Conservation (phyloP, 2,797 vertebrate genomes). For the Orientallactaga sibirica region DNA sequence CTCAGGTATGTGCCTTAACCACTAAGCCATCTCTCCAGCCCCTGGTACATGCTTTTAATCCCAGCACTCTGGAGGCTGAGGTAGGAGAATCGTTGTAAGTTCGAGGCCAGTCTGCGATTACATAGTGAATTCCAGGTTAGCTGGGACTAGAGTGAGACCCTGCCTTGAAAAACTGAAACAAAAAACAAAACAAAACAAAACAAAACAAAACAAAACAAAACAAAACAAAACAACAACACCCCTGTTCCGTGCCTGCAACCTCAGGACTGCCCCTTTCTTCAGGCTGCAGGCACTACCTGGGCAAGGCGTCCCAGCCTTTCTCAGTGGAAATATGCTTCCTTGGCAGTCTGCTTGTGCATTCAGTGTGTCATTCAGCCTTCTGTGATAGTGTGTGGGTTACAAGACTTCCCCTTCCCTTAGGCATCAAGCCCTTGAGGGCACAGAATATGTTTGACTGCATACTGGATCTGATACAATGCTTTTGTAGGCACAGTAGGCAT, state of each 20-base stretch:
- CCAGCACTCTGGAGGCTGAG: too few relatives aligned
- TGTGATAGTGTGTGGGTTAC: not conserved
- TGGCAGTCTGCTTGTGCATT: not conserved
- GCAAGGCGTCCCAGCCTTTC: not conserved
- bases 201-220: too few relatives aligned
- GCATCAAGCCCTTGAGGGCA: not conserved
- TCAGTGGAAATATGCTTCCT: not conserved
- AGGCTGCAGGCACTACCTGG: not conserved
- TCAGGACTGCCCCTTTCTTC: not conserved
- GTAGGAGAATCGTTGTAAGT: too few relatives aligned
- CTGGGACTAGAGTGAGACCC: too few relatives aligned
- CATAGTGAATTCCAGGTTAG: too few relatives aligned
- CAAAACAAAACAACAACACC: rapidly evolving
- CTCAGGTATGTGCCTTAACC: too few relatives aligned
- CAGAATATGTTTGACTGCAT: not conserved
- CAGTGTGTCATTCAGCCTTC: not conserved
- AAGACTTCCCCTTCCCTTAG: not conserved
- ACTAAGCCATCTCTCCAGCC: too few relatives aligned
- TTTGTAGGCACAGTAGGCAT: not conserved
- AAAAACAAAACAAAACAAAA: not conserved
- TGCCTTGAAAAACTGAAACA: too few relatives aligned
- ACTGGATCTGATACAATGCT: not conserved
- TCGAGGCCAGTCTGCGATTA: too few relatives aligned
- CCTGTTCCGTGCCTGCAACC: not conserved
- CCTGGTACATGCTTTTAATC: too few relatives aligned